Conservation (phyloP, 2,113 vertebrate species). For the Plectropomus leopardus region DNA sequence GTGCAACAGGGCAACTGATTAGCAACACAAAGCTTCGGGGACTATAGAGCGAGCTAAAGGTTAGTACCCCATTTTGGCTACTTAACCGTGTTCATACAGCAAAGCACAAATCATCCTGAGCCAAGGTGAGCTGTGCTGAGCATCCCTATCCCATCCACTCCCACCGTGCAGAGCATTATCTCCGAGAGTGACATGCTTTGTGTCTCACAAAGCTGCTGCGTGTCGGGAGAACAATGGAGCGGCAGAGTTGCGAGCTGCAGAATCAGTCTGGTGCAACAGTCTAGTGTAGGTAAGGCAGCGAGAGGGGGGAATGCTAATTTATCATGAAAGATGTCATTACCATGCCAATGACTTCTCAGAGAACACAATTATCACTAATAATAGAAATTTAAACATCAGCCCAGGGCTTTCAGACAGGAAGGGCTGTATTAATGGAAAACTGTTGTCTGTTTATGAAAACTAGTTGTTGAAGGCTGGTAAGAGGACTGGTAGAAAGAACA, state of each 20-base stretch:
- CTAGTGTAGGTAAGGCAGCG: conserved; percentile 61
- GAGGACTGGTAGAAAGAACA: conserved; percentile 54
- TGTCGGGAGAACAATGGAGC: conserved; percentile 76
- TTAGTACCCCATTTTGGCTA: conserved; percentile 26
- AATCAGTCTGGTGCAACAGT: conserved; percentile 65
- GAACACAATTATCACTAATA: conserved; percentile 78
- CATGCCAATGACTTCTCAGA: conserved; percentile 71
- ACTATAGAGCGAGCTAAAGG: conserved; percentile 36
- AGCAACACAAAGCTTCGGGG: conserved; percentile 43
- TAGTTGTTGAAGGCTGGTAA: conserved; percentile 56
- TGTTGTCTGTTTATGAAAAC: conserved; percentile 72
- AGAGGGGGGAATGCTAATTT: conserved; percentile 65
- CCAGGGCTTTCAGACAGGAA: conserved; percentile 63
- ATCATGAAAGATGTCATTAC: conserved; percentile 81
- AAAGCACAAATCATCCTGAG: conserved; percentile 44
- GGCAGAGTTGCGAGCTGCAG: conserved; percentile 54
- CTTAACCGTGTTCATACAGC: conserved; percentile 7
- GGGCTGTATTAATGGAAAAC: conserved; percentile 67
- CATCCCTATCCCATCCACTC: conserved; percentile 30
- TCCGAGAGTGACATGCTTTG: conserved; percentile 75
- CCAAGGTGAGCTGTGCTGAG: conserved; percentile 58
- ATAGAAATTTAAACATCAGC: conserved; percentile 76
- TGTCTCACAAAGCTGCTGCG: conserved; percentile 71
- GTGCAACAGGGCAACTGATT: conserved; percentile 58
- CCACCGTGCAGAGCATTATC: conserved; percentile 60